Conservation (phyloP, 1,140 invertebrate genomes). For the Pentalonia nigronervosa region DNA sequence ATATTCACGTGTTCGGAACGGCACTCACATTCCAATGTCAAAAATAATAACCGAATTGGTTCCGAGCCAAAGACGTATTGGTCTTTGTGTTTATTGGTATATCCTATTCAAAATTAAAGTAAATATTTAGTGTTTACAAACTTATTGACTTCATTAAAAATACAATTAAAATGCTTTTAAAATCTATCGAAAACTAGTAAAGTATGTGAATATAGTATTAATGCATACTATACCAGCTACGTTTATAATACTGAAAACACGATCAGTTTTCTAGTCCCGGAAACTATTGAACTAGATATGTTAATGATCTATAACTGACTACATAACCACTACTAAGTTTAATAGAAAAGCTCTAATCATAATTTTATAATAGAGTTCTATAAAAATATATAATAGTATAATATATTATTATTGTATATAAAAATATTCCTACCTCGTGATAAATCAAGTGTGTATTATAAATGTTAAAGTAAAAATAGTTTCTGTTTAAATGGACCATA, state of each 20-base stretch:
- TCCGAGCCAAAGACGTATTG: not conserved
- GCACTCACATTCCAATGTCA: constrained; percentile 4
- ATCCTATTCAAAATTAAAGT: not conserved
- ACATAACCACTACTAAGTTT: not conserved
- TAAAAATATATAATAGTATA: not conserved
- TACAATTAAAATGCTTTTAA: not conserved
- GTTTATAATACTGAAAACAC: not conserved
- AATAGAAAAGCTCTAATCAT: not conserved
- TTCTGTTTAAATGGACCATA: not conserved
- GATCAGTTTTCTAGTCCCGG: not conserved
- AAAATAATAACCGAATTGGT: not conserved
- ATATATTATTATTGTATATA: not conserved
- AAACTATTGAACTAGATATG: not conserved
- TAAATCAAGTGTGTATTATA: not conserved
- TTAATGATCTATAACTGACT: not conserved
- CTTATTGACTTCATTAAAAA: not conserved
- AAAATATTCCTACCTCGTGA: not conserved
- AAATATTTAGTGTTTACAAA: not conserved
- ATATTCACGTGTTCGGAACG: not conserved
- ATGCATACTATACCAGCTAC: too few species aligned
- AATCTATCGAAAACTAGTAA: not conserved
- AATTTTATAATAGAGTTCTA: not conserved
- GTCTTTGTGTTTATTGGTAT: not conserved
- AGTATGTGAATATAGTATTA: not conserved
- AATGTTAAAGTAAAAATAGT: constrained; percentile 19